Evolutionary conservation across 2,797 vertebrate genomes (phyloP).

Genomic region (Picus viridis): DNA sequence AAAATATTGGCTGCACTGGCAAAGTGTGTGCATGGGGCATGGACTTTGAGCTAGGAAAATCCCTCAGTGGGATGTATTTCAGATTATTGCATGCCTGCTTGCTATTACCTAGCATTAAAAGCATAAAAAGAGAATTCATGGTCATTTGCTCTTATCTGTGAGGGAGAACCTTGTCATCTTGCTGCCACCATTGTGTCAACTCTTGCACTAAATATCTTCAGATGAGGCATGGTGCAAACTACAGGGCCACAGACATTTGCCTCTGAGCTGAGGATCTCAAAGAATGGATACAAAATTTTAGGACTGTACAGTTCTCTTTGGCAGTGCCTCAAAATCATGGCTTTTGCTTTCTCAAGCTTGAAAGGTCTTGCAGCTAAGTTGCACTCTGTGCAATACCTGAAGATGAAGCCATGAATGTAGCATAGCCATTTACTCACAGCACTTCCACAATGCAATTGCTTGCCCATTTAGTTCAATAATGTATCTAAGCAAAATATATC

Average conservation of each 20-base stretch:
- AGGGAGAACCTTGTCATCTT: not conserved
- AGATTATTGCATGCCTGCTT: not conserved
- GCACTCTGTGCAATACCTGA: not conserved
- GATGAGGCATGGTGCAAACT: not conserved
- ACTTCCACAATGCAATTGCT: not conserved
- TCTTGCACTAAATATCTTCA: not conserved
- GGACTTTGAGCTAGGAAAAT: not conserved
- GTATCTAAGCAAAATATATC: not conserved
- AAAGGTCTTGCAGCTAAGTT: not conserved
- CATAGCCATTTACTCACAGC: not conserved
- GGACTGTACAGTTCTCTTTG: not conserved
- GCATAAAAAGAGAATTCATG: not conserved
- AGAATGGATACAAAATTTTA: not conserved
- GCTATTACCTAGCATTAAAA: not conserved
- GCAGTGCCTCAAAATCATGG: not conserved
- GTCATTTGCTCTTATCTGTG: not conserved
- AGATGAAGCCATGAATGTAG: not conserved
- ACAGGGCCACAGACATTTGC: not conserved
- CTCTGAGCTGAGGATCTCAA: not conserved
- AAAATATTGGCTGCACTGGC: not conserved
- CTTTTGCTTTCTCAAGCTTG: not conserved
- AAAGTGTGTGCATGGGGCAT: not conserved
- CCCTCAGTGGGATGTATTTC: not conserved
- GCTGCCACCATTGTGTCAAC: not conserved
- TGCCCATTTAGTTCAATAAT: not conserved